Conservation (phyloP, 2,888 invertebrate genomes). For the Scaptomyza parva region DNA sequence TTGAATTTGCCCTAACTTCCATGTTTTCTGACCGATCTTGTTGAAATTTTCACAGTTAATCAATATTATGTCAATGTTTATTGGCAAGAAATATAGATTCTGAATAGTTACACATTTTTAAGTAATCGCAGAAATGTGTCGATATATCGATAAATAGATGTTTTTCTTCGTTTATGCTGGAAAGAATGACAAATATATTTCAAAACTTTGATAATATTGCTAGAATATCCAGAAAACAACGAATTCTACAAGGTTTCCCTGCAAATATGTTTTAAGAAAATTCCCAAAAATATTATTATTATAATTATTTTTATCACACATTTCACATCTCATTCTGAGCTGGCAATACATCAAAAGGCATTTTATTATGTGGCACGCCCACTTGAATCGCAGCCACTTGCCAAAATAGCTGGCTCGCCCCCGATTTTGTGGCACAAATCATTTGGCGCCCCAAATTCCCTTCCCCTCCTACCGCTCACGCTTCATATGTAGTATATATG, state of each 20-base stretch:
- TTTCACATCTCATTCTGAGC: constrained; percentile 18
- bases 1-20: neutral
- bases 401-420: constrained; percentile 51
- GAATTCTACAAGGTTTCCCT: too few relatives aligned
- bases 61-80: neutral
- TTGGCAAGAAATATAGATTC: neutral
- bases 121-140: too few relatives aligned
- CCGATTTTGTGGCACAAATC: constrained; percentile 43
- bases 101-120: too few relatives aligned
- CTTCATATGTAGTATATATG: neutral
- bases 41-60: neutral
- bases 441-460: constrained; percentile 28
- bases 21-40: neutral
- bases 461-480: neutral
- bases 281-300: neutral
- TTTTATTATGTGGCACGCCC: constrained; percentile 5
- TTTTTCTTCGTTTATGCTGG: too few relatives aligned
- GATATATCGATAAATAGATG: too few relatives aligned
- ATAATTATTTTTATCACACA: neutral
- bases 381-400: constrained; percentile 27
- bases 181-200: too few relatives aligned
- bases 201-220: too few relatives aligned
- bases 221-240: too few relatives aligned
- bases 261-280: too few relatives aligned
- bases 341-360: constrained; percentile 34